A percentile compares a stretch with the other conserved stretches of the same genome.
phyloP scores from a whole-genome alignment of 2,113 vertebrate species.

The Cyprinodon variegatus region DNA sequence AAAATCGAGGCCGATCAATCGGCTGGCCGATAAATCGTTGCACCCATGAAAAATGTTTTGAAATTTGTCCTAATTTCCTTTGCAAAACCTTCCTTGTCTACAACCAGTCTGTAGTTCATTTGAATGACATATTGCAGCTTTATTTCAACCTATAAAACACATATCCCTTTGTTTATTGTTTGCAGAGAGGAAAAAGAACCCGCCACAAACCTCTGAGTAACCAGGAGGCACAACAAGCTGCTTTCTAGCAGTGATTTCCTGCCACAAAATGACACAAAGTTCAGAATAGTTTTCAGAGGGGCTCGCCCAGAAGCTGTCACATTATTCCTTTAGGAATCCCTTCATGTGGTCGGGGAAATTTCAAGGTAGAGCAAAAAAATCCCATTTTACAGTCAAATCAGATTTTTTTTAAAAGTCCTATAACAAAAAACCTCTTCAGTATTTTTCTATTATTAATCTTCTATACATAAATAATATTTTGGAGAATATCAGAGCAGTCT shows the following conservation, averaged over 20 bases:
- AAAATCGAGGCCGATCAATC: no score
- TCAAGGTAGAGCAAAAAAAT: conserved; percentile 1
- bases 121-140: not conserved
- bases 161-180: not conserved
- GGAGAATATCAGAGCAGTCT: not conserved
- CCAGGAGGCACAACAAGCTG: conserved; percentile 7
- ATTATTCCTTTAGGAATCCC: conserved; percentile 2
- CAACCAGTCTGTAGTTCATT: not conserved
- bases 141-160: not conserved
- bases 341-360: not conserved
- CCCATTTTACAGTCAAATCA: not conserved
- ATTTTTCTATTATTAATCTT: not conserved
- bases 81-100: no score
- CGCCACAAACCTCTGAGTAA: conserved; percentile 3
- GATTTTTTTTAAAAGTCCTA: not conserved
- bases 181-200: not conserved
- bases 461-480: not conserved
- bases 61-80: not conserved
- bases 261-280: conserved; percentile 12
- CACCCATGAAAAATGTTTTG: not conserved
- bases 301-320: not conserved
- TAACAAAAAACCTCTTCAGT: not conserved
- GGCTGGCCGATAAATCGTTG: no score
- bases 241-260: conserved; percentile 19
- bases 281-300: conserved; percentile 29